These are phyloP conservation scores for Carcinoscorpius rotundicauda DNA, from an alignment of 1,140 invertebrate genomes.

Conservation along the genomic window DNA sequence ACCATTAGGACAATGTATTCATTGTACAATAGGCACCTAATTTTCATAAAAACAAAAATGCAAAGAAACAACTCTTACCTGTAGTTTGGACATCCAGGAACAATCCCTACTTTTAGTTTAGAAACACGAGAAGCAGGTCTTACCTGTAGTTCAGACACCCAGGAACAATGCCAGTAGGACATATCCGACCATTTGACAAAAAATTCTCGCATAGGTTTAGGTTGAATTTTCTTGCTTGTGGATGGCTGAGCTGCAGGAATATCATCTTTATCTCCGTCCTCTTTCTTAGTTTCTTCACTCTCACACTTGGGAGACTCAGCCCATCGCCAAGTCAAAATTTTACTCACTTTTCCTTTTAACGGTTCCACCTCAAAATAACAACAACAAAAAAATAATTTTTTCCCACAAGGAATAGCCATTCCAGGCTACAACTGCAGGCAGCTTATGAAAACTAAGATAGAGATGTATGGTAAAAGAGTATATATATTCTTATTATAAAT, in stretches of 20 bases:
- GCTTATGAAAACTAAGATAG: too few species aligned
- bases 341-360: constrained; percentile 68
- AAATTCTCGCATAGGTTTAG: constrained; percentile 61
- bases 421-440: too few species aligned
- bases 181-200: constrained; percentile 94
- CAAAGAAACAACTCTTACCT: too few species aligned
- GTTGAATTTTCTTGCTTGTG: constrained; percentile 22
- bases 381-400: constrained; percentile 27
- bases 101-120: constrained; percentile 66
- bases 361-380: constrained; percentile 51
- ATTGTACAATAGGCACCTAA: too few species aligned
- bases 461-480: too few species aligned
- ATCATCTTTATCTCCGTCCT: constrained; percentile 38
- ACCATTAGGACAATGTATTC: too few species aligned
- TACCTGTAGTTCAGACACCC: constrained; percentile 80
- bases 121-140: constrained; percentile 72
- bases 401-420: too few species aligned
- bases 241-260: constrained; percentile 37
- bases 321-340: constrained; percentile 89
- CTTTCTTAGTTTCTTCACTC: constrained; percentile 24
- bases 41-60: too few species aligned
- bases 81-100: not conserved
- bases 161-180: constrained; percentile 96
- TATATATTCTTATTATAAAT: too few species aligned
- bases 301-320: constrained; percentile 24